Evolutionary conservation across 2,113 vertebrate genomes (phyloP).

Genomic region (Corythornis vintsioides): DNA sequence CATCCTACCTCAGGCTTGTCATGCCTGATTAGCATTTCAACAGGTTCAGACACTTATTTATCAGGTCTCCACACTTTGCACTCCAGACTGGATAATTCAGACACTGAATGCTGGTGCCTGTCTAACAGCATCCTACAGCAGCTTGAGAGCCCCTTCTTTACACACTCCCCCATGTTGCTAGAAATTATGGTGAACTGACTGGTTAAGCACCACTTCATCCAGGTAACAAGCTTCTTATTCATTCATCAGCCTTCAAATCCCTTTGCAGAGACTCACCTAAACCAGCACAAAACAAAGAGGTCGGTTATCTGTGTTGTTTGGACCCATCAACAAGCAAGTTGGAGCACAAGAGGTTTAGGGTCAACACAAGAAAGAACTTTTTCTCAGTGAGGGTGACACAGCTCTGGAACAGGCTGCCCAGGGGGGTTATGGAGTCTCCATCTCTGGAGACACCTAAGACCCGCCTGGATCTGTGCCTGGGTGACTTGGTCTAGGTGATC

Average conservation of each 20-base stretch:
- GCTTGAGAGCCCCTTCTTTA: not conserved
- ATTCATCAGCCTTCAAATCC: not conserved
- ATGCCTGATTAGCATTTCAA: not conserved
- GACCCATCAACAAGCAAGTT: too few species aligned
- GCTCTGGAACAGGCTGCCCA: too few species aligned
- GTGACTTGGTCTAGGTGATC: too few species aligned
- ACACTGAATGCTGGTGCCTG: accelerated
- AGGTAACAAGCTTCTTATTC: not conserved
- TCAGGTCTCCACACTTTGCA: not conserved
- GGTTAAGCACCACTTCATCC: not conserved
- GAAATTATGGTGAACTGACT: not conserved
- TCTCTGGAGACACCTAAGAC: too few species aligned
- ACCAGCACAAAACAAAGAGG: too few species aligned
- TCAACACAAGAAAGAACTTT: too few species aligned
- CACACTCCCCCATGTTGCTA: not conserved
- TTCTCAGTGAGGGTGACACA: too few species aligned
- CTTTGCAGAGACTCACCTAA: not conserved
- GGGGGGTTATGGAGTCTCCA: too few species aligned
- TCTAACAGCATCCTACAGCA: not conserved
- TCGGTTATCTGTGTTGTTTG: accelerated
- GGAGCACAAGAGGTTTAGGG: too few species aligned
- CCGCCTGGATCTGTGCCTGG: too few species aligned
- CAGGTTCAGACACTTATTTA: not conserved
- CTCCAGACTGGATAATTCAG: not conserved
- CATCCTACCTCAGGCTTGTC: not conserved